Conservation (phyloP, 2,888 invertebrate species). For the Eremobia ochroleuca region DNA sequence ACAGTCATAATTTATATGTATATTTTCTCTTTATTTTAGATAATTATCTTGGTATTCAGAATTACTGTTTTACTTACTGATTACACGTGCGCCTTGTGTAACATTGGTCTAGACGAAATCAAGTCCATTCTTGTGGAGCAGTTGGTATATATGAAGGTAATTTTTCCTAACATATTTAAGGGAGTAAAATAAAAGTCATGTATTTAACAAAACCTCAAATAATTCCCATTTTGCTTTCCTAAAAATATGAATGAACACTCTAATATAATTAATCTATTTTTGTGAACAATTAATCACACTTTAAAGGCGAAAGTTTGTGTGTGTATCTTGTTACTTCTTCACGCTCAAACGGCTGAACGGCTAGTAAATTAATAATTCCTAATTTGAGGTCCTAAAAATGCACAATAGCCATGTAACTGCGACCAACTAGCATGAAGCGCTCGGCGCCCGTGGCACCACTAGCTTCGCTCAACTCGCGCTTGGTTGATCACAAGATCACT, state of each 20-base stretch:
- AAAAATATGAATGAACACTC: not conserved
- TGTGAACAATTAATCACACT: not conserved
- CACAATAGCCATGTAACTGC: not conserved
- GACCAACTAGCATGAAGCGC: not conserved
- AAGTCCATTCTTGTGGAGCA: not conserved
- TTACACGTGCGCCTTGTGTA: not conserved
- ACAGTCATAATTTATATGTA: not conserved
- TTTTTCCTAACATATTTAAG: not conserved
- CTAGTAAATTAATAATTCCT: not conserved
- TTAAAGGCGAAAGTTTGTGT: too few species aligned
- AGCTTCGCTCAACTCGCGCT: not conserved
- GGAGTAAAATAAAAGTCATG: not conserved
- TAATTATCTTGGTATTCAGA: not conserved
- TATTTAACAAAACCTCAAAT: not conserved
- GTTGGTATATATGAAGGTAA: not conserved
- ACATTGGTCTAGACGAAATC: not conserved
- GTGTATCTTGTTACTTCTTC: too few species aligned
- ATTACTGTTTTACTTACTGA: not conserved
- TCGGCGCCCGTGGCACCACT: not conserved
- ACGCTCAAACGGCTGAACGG: too few species aligned
- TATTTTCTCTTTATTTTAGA: not conserved
- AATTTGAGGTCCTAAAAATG: not conserved
- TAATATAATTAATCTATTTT: not conserved
- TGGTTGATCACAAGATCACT: not conserved
- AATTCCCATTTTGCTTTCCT: not conserved